These are phyloP conservation scores for Hydrotaea cyrtoneurina DNA, from an alignment of 2,888 invertebrate genomes.

Conservation along the genomic window DNA sequence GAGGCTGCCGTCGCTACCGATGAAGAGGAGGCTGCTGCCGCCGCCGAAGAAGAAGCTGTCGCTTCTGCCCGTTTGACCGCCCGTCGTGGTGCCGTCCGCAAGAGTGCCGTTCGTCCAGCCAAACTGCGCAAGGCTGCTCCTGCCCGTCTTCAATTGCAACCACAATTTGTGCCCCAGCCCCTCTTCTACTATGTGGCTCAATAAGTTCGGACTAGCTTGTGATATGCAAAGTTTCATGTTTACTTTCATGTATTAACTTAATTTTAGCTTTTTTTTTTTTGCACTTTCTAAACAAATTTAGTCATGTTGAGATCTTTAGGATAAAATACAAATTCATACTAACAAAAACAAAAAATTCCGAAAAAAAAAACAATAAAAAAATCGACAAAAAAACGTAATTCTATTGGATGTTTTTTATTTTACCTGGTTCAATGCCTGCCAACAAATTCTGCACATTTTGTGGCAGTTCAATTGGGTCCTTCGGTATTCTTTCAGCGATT, in stretches of 20 bases:
- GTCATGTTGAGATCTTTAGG: constrained; percentile 1
- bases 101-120: constrained; percentile 62
- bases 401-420: no score
- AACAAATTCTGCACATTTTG: no score
- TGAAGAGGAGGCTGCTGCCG: constrained; percentile 41
- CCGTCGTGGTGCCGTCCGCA: constrained; percentile 63
- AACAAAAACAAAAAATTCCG: not conserved
- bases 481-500: no score
- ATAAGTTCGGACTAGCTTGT: not conserved
- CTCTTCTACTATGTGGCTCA: constrained; percentile 40
- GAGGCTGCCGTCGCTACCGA: constrained; percentile 44
- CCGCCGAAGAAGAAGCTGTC: constrained; percentile 46
- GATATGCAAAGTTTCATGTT: not conserved
- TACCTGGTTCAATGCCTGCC: no score
- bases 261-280: not conserved
- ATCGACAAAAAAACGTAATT: not conserved
- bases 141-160: constrained; percentile 59
- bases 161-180: constrained; percentile 40
- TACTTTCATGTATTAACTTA: constrained; percentile 6
- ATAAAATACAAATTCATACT: not conserved
- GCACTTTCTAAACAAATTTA: constrained; percentile 8
- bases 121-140: constrained; percentile 64
- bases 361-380: constrained; percentile 1
- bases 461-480: no score
- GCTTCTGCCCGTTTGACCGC: constrained; percentile 60